Conservation (phyloP, 1,140 invertebrate genomes). For the Schlechtendalia chinensis region DNA sequence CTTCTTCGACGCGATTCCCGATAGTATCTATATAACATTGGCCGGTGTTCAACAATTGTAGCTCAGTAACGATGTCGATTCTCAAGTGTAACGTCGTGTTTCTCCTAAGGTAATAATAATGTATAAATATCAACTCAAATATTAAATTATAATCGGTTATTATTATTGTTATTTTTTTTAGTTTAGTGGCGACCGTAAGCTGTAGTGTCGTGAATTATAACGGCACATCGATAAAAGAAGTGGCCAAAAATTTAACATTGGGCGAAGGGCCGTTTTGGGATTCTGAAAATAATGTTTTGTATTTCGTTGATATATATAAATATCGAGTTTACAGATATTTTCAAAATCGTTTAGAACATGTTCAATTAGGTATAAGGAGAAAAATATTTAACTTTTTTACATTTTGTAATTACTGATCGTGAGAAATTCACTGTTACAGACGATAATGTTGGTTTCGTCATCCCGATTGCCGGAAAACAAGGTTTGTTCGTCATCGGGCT, state of each 20-base stretch:
- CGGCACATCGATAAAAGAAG: neutral
- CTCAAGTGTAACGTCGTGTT: neutral
- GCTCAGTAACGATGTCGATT: neutral
- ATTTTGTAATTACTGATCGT: too few relatives aligned
- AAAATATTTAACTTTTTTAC: too few relatives aligned
- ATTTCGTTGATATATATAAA: constrained; percentile 67
- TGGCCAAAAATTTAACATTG: constrained; percentile 55
- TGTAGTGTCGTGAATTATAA: neutral
- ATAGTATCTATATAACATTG: too few relatives aligned
- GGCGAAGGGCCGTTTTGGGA: constrained; percentile 72
- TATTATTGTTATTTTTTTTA: neutral
- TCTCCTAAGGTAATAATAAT: neutral
- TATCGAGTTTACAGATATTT: constrained; percentile 62
- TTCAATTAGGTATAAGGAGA: constrained; percentile 18
- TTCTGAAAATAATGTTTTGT: constrained; percentile 61
- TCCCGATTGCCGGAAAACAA: constrained; percentile 66
- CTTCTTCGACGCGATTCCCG: too few relatives aligned
- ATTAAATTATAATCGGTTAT: too few relatives aligned
- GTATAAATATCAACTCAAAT: neutral
- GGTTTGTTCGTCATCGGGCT: constrained; percentile 67
- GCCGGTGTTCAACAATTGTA: too few relatives aligned
- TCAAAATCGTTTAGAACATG: neutral
- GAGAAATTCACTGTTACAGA: constrained; percentile 51
- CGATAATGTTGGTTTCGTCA: constrained; percentile 63
- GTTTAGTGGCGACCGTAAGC: neutral